Evolutionary conservation across 2,113 vertebrate genomes (phyloP), one percentile per base, ranked within the genome.

Genomic region (Monarcha castaneiventris): DNA sequence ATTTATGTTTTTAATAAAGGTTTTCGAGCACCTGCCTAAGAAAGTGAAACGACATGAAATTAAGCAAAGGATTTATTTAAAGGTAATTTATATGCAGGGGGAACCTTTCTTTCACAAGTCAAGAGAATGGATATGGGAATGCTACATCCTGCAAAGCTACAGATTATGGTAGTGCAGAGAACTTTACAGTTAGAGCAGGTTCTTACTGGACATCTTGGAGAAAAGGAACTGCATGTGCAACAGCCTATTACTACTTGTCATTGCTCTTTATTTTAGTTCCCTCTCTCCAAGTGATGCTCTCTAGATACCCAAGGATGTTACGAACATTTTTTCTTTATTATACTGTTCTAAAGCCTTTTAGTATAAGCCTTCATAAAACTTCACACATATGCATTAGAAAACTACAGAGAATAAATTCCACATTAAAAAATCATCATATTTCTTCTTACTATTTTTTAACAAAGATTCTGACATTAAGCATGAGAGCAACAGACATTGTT

Each of bases 391-490:
- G 33, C 41, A 79, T 91, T 94, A 84, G 69, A 94, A 92, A 92
- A 91, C 96, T 58, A 87, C 27, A 87, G 37, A 13, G 75, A 94
- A 85, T 88, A 96, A 93, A 67, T 93, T 92, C 87, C 92, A 93
- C 63, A 94, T 91, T 90, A 90, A 93, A 87, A 92, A 88, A 88
- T 55, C 25, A 88, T 39, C 63, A 11, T 46, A 92, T 58, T 92
- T 95, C 56, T 94, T 89, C 32, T 33, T 93, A 62, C 59, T 54
- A 2, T 56, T 54, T 91, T 94, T 96, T 62, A 96, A 56, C n/a
- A 72, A 35, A 86, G 33, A 78, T 80, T 72, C 51, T 90, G 63
- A 96, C 64, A 62, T 78, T 61, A 80, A 73, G 51, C 73, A 90
- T n/a, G 52, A 84, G 39, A 95, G 64, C 44, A 94, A 75, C 21